A percentile compares a stretch with the other conserved stretches of the same genome.
phyloP scores from a whole-genome alignment of 2,113 vertebrate species.

The Pristiophorus japonicus region DNA sequence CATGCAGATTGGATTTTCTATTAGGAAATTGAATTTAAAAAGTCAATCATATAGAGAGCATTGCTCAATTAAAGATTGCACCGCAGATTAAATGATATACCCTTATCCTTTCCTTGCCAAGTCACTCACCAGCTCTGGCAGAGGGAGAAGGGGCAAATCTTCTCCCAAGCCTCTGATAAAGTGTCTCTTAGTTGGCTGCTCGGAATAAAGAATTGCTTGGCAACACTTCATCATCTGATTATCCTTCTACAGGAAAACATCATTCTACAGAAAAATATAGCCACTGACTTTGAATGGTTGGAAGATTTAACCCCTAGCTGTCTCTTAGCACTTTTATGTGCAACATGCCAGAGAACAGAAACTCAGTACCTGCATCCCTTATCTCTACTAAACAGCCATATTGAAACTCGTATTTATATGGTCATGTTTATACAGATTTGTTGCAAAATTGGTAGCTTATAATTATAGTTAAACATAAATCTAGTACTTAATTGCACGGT shows the following conservation, averaged over 20 bases:
- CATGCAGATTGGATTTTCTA: background rate
- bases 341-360: too few relatives aligned
- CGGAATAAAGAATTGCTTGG: background rate
- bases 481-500: background rate
- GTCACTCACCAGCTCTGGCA: background rate
- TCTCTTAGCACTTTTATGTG: background rate
- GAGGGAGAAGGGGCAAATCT: background rate
- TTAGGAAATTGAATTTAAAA: conserved; percentile 16
- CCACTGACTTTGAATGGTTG: background rate
- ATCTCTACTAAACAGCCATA: background rate
- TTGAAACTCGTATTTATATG: background rate
- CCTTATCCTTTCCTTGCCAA: background rate
- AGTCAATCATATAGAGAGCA: background rate
- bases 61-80: background rate
- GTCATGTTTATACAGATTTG: background rate
- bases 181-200: background rate
- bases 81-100: background rate
- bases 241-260: background rate
- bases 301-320: background rate
- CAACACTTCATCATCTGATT: conserved; percentile 6
- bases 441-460: background rate
- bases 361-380: too few relatives aligned
- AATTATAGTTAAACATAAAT: background rate
- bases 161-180: background rate
- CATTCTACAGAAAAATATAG: background rate